Percentiles rank a stretch among this genome's conserved stretches.
These are phyloP conservation scores for Ispidina picta DNA, from an alignment of 2,797 vertebrate genomes.

Conservation along the genomic window DNA sequence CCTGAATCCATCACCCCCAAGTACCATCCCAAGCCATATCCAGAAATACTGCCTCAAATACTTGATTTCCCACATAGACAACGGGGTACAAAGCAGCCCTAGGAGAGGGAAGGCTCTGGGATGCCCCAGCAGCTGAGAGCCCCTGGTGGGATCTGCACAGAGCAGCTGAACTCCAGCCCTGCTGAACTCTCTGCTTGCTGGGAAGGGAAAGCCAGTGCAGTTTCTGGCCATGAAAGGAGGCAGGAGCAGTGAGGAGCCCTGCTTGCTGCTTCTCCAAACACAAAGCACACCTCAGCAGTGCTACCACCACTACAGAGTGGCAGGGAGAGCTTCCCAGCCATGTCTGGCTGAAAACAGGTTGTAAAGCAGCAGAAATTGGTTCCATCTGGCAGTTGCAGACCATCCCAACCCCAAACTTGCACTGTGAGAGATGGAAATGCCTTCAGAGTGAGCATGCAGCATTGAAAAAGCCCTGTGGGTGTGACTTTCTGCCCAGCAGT, in stretches of 20 bases:
- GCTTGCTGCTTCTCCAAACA: slow-evolving; percentile 1
- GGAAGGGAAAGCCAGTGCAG: neutral
- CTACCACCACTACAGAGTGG: neutral
- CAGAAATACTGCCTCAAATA: neutral
- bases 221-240: slow-evolving; percentile 29
- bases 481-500: neutral
- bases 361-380: neutral
- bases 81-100: neutral
- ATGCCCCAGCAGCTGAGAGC: neutral
- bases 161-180: neutral
- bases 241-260: neutral
- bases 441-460: neutral
- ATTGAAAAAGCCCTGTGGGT: neutral
- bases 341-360: neutral
- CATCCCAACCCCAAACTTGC: neutral
- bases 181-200: neutral
- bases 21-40: neutral
- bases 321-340: neutral
- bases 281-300: neutral
- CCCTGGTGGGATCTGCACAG: neutral
- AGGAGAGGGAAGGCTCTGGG: neutral
- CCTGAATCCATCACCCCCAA: neutral
- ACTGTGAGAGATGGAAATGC: neutral
- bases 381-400: neutral
- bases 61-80: neutral